Base-by-base conservation (phyloP, 2,113 vertebrate genomes). In the Leptobrachium ailaonicum region DNA sequence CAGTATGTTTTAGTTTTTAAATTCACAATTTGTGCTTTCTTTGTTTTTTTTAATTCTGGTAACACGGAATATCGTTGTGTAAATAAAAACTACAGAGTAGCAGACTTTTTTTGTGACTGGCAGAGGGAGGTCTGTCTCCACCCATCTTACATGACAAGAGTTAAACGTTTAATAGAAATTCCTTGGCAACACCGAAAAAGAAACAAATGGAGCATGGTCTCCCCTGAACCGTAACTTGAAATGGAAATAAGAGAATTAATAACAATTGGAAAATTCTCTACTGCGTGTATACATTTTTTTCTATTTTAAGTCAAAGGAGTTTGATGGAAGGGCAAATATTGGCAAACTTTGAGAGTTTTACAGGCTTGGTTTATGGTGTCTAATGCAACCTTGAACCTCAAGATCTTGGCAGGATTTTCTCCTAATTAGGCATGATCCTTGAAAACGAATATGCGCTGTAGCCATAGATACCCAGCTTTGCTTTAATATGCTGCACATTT, bases 331-430 rank as follows among this genome's bases (percentile, higher is more conserved):
- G 56, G 56, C 11, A 60, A 12, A 60, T 6, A 2, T 64, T 64
- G 62, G 32, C 62, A 32, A 64, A 64, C 62, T 5, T 40, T 64
- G 4, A 20, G 62, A 64, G 40, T 64, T 64, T 64, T 40, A 64
- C 20, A 64, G 62, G 40, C 62, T 14, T 60, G 2, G 62, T 64
- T 64, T 64, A 64, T 64, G 6, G 32, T 10, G 9, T 64, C n/a
- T 64, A 64, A 64, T 64, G 62, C 62, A 64, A 64, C 14, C 62
- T 64, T 64, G 62, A 64, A 60, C 56, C 56, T 60, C 56, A 1
- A 60, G 40, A 64, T 64, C 62, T 64, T 64, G 62, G 62, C 62
- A 64, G 62, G 62, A 64, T 64, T 20, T 64, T 64, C 62, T 64
- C 62, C n/a, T 64, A 64, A 64, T 64, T 64, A 64, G 62, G 4